These are phyloP conservation scores for Cenopis cana DNA, from an alignment of 2,888 invertebrate species.

Conservation along the genomic window DNA sequence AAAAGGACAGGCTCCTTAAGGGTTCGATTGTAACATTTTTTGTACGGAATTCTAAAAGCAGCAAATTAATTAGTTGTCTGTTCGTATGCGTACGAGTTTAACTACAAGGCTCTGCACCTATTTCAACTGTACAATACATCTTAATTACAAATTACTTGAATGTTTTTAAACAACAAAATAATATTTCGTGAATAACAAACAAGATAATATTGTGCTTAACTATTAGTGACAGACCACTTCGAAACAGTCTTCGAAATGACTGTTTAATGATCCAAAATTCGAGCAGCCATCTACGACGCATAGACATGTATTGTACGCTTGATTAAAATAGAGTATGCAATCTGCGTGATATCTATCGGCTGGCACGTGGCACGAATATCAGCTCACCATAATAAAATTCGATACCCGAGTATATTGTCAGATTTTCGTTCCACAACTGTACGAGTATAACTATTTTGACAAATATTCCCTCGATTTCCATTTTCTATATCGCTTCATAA, in stretches of 20 bases:
- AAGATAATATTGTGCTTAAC: background rate
- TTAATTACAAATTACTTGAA: background rate
- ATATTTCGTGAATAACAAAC: no score
- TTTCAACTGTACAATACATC: background rate
- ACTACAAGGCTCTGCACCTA: background rate
- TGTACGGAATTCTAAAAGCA: background rate
- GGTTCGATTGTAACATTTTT: no score
- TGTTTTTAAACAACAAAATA: background rate
- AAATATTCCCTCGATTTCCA: background rate
- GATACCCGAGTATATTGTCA: no score
- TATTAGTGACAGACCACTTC: background rate
- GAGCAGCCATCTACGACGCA: background rate
- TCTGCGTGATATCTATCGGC: background rate
- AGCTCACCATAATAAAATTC: background rate
- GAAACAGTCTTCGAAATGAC: no score
- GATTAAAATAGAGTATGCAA: background rate
- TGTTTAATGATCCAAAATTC: no score
- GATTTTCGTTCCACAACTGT: background rate
- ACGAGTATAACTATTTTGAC: background rate
- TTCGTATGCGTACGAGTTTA: no score
- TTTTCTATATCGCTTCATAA: background rate
- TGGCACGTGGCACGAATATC: no score
- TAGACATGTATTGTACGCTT: background rate
- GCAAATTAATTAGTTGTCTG: background rate
- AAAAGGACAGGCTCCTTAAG: no score